Conservation (phyloP, 2,113 vertebrate species). For the Laticauda laticaudata region DNA sequence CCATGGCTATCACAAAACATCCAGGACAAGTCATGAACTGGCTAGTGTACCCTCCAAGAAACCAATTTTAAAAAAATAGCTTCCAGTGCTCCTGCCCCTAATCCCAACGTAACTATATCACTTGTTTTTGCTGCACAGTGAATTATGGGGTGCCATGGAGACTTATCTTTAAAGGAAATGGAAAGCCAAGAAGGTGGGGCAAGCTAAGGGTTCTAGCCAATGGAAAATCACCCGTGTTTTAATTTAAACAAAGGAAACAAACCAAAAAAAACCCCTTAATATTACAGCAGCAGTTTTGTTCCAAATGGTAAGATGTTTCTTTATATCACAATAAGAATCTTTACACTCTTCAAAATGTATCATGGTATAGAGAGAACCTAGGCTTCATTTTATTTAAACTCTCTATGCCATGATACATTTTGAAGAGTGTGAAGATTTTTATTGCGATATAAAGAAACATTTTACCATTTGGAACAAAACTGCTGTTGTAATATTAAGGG, state of each 20-base stretch:
- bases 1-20: background rate
- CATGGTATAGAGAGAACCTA: background rate
- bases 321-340: no score
- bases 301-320: no score
- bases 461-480: background rate
- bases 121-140: background rate
- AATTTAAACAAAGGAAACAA: no score
- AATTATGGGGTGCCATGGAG: background rate
- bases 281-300: no score
- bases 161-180: background rate
- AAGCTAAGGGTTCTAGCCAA: background rate
- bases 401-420: background rate
- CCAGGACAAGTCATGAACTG: background rate
- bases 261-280: no score
- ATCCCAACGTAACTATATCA: background rate
- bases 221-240: background rate
- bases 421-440: background rate
- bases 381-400: background rate
- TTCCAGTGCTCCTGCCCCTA: background rate
- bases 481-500: background rate
- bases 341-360: no score
- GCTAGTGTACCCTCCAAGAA: background rate
- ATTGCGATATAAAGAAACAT: background rate
- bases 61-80: background rate
- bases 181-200: background rate